A percentile compares a stretch with the other conserved stretches of the same genome.
These are phyloP conservation scores for Microctenopoma stevenorrisi DNA, from an alignment of 2,797 vertebrate species.

Conservation along the genomic window DNA sequence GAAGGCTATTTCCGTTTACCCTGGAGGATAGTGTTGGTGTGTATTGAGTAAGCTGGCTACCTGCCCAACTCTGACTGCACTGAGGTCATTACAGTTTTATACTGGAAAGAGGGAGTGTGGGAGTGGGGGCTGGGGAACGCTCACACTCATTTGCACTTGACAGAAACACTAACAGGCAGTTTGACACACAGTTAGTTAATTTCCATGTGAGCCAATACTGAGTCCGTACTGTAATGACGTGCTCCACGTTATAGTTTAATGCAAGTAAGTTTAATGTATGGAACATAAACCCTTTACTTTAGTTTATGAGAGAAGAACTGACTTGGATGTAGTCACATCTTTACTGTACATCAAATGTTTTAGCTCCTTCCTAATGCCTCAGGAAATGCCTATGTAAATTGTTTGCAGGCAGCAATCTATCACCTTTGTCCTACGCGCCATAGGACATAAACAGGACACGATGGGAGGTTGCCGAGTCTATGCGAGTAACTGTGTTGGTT, in stretches of 20 bases:
- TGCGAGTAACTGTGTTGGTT: neutral
- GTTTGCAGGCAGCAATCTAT: constrained; percentile 31
- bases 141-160: constrained; percentile 31
- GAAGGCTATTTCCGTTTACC: constrained; percentile 60
- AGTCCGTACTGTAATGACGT: constrained; percentile 18
- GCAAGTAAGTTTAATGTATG: constrained; percentile 10
- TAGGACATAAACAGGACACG: constrained; percentile 21
- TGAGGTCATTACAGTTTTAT: constrained; percentile 71
- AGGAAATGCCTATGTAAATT: constrained; percentile 50
- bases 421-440: constrained; percentile 34
- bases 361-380: constrained; percentile 26
- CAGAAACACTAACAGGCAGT: constrained; percentile 45
- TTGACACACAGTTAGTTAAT: constrained; percentile 36
- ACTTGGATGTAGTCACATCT: constrained; percentile 44
- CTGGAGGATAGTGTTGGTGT: constrained; percentile 54
- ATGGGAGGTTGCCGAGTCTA: neutral
- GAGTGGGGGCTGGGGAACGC: constrained; percentile 22
- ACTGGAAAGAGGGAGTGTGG: constrained; percentile 36
- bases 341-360: neutral
- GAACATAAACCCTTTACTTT: constrained; percentile 5
- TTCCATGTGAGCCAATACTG: constrained; percentile 16
- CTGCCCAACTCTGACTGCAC: constrained; percentile 59
- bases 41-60: constrained; percentile 71
- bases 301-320: constrained; percentile 10
- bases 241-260: neutral